Evolutionary conservation across 2,888 invertebrate species (phyloP).

Genomic region (Ophion costatus): DNA sequence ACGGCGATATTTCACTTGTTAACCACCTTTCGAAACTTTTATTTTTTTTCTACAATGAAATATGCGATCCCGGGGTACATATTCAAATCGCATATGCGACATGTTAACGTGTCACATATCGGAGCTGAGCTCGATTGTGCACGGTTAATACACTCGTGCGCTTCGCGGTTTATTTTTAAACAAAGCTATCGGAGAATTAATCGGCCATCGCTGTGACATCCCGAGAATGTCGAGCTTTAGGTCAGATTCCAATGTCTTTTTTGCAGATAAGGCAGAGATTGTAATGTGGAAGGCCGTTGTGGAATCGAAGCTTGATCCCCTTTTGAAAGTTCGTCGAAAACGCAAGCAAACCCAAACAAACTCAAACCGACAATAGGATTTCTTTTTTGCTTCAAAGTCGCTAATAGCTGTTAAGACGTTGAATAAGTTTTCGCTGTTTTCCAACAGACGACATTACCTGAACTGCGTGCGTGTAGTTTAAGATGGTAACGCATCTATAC

Average conservation of each 20-base stretch:
- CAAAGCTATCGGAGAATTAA: not conserved
- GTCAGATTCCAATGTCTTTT: not conserved
- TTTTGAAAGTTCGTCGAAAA: no score
- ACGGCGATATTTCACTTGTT: not conserved
- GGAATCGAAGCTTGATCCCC: no score
- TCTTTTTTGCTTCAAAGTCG: no score
- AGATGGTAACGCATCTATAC: no score
- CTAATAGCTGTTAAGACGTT: no score
- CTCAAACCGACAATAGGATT: no score
- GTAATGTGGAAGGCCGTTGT: not conserved
- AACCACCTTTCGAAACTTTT: not conserved
- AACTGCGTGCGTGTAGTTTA: no score
- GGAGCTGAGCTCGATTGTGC: not conserved
- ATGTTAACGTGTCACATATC: not conserved
- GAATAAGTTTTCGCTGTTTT: no score
- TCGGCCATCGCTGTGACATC: not conserved
- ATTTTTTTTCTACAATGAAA: not conserved
- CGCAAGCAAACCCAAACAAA: no score
- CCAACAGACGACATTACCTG: no score
- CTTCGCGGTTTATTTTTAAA: not conserved
- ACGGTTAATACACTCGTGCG: not conserved
- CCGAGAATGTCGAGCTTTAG: no score
- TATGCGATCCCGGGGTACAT: not conserved
- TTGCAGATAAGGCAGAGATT: not conserved
- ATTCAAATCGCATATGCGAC: not conserved